phyloP scores from a whole-genome alignment of 2,113 vertebrate genomes.

The Lasiurus borealis region DNA sequence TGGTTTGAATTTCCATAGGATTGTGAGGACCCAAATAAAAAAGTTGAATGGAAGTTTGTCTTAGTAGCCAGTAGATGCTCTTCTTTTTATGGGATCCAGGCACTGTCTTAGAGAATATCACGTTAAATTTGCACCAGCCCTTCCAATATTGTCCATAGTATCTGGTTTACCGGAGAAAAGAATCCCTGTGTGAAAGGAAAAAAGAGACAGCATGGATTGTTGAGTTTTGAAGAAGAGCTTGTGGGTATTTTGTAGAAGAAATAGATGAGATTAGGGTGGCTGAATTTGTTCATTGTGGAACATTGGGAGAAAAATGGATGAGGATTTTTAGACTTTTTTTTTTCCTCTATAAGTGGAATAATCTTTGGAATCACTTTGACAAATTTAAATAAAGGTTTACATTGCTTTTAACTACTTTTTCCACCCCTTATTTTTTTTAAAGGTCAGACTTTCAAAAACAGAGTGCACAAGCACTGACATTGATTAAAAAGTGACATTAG shows the following conservation, averaged over 20 bases:
- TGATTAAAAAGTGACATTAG: neutral
- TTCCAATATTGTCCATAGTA: neutral
- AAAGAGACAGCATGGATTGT: neutral
- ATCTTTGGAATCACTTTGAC: neutral
- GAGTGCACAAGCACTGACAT: neutral
- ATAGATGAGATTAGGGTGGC: neutral
- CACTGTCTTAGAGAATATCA: neutral
- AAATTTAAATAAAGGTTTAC: conserved; percentile 42
- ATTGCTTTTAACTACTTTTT: neutral
- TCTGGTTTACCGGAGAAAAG: neutral
- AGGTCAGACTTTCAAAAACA: neutral
- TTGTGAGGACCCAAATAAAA: conserved; percentile 59
- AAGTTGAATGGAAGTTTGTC: conserved; percentile 62
- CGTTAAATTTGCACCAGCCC: neutral
- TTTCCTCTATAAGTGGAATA: neutral
- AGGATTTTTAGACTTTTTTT: conserved; percentile 26
- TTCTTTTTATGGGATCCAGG: neutral
- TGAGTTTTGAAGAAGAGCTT: conserved; percentile 31
- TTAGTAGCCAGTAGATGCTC: neutral
- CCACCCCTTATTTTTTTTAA: neutral
- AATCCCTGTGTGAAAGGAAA: neutral
- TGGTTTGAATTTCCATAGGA: conserved; percentile 77
- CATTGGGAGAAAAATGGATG: neutral
- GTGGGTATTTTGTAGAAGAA: neutral
- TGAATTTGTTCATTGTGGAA: neutral